Evolutionary conservation across 2,888 invertebrate genomes (phyloP), one percentile per base, ranked within the genome.

Genomic region (Microlaimidae sp.): DNA sequence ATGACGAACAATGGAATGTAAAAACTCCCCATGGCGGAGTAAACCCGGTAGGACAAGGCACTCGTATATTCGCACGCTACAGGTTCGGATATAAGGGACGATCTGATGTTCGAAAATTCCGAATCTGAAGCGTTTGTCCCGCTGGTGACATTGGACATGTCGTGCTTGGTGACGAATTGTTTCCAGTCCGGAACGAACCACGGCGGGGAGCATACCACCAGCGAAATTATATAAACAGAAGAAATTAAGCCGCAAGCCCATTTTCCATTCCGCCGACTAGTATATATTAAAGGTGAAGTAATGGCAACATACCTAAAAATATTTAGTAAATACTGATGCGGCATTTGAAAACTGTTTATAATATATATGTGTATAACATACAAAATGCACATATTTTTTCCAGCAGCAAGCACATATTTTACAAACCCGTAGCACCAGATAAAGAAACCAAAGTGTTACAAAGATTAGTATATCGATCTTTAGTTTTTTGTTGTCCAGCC

Each of bases 1-100:
- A 73, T 73, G n/a, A 73, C 69, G 43, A 69, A 54, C 43, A 71
- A 59, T 1, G 73, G 73, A 26, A 73, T 62, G 59, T 70, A 73
- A 60, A 74, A 73, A 21, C 73, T 73, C 1, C 74, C 74, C 26
- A 71, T 59, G 3, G 74, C 72, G 13, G 74, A 70, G 61, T 72
- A 71, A 46, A 71, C 66, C 19, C 71, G 64, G 59, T 71, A 71
- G n/a, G 64, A 57, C 5, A 66, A 59, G 2, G 66, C 64, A n/a
- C 59, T 60, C 4, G 65, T 63, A 54, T 69, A 69, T 40, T 57
- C 64, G 58, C 69, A 69, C 41, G 53, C 57, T 54, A 66, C 63
- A 1, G 50, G n/a, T 24, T 19, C 43, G n/a, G n/a, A n/a, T n/a
- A n/a, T n/a, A n/a, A n/a, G n/a, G n/a, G n/a, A n/a, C n/a, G n/a